phyloP scores from a whole-genome alignment of 1,140 invertebrate species.

The Drosophila saltans region DNA sequence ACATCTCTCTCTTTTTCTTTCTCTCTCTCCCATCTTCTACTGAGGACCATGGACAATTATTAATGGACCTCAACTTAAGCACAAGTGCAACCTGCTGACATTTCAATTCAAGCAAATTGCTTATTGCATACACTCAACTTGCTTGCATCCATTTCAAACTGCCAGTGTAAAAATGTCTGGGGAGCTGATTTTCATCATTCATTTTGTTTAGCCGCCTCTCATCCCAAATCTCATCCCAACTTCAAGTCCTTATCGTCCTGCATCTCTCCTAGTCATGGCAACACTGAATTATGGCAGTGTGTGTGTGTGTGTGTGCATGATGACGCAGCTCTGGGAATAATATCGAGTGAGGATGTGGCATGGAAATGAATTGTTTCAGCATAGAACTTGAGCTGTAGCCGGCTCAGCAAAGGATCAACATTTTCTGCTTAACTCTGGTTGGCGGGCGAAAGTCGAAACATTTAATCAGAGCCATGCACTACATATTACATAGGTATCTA shows the following conservation, averaged over 20 bases:
- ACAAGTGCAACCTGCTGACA: slow-evolving; percentile 63
- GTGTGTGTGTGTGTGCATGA: slow-evolving; percentile 20
- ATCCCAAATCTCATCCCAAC: not conserved
- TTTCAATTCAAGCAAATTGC: slow-evolving; percentile 63
- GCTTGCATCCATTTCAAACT: slow-evolving; percentile 46
- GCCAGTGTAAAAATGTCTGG: slow-evolving; percentile 54
- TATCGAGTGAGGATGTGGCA: slow-evolving; percentile 43
- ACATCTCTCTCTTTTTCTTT: slow-evolving; percentile 39
- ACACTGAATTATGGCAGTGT: slow-evolving; percentile 68
- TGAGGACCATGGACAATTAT: slow-evolving; percentile 49
- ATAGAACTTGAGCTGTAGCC: slow-evolving; percentile 34
- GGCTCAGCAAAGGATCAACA: slow-evolving; percentile 26
- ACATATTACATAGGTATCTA: slow-evolving; percentile 18
- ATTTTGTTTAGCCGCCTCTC: slow-evolving; percentile 40
- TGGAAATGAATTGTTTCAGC: slow-evolving; percentile 62
- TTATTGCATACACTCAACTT: slow-evolving; percentile 53
- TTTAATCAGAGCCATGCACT: slow-evolving; percentile 43
- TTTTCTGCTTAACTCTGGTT: slow-evolving; percentile 13
- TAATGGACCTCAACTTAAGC: slow-evolving; percentile 49
- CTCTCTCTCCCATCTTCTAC: not conserved
- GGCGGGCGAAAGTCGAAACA: slow-evolving; percentile 33
- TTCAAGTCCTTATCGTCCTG: slow-evolving; percentile 39
- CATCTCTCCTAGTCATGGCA: slow-evolving; percentile 42
- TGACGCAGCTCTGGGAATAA: slow-evolving; percentile 67
- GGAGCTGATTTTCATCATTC: slow-evolving; percentile 75